Conservation (phyloP, 2,888 invertebrate genomes). For the Luffia ferchaultella region DNA sequence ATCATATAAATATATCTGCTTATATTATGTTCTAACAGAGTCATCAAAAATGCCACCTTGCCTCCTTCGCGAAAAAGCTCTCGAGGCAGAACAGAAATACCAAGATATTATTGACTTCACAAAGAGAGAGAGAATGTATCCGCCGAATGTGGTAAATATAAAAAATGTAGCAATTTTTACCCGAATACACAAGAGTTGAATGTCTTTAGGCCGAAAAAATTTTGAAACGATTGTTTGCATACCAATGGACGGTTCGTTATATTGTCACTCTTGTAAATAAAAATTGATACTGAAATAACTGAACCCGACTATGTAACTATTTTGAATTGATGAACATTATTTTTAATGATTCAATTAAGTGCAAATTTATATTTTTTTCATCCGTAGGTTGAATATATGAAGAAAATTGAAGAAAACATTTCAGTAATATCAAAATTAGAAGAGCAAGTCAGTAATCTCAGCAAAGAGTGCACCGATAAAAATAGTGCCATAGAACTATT, state of each 20-base stretch:
- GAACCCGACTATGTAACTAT: no score
- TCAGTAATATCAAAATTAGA: constrained; percentile 28
- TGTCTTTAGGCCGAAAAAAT: no score
- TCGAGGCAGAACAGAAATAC: constrained; percentile 55
- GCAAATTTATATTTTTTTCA: constrained; percentile 10
- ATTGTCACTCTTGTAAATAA: no score
- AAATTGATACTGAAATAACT: no score
- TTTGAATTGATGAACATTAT: no score
- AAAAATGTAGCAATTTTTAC: no score
- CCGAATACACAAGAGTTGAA: no score
- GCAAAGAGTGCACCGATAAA: constrained; percentile 27
- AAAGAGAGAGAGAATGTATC: constrained; percentile 64
- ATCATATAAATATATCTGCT: no score
- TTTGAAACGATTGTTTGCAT: no score
- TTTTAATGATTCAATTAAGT: no score
- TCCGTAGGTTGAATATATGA: constrained; percentile 44
- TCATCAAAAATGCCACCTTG: constrained; percentile 52
- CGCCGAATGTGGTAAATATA: constrained; percentile 47
- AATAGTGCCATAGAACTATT: constrained; percentile 33
- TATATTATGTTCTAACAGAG: constrained; percentile 19
- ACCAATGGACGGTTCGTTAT: no score
- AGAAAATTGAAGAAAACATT: constrained; percentile 43
- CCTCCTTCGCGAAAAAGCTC: constrained; percentile 45
- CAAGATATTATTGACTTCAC: constrained; percentile 66
- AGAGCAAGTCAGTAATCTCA: constrained; percentile 32